These are phyloP conservation scores for Trichonephila inaurata DNA, from an alignment of 1,140 invertebrate species.

Conservation along the genomic window DNA sequence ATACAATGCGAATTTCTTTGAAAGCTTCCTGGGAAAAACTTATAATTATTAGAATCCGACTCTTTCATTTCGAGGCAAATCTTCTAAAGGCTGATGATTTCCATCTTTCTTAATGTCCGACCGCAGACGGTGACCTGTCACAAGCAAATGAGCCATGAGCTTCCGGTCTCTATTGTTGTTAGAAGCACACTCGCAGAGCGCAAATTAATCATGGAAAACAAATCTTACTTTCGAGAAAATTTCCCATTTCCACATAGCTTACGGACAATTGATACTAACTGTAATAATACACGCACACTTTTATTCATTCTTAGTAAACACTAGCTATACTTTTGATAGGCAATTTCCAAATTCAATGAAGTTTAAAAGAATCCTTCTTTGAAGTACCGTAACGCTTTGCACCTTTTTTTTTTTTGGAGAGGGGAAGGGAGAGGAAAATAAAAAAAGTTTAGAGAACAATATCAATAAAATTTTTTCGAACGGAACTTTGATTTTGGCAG, in stretches of 20 bases:
- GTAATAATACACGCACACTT: background rate
- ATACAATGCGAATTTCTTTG: background rate
- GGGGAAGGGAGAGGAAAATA: too few relatives aligned
- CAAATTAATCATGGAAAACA: conserved; percentile 50
- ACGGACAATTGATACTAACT: background rate
- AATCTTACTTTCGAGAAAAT: conserved; percentile 14
- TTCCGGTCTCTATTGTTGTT: conserved; percentile 64
- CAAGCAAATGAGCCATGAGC: conserved; percentile 64
- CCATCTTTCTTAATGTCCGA: conserved; percentile 46
- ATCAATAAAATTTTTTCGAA: too few relatives aligned
- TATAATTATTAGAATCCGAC: conserved; percentile 46
- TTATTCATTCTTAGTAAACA: too few relatives aligned
- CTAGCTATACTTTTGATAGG: too few relatives aligned
- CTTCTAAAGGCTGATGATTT: conserved; percentile 21
- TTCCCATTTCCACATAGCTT: background rate
- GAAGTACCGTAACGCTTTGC: too few relatives aligned
- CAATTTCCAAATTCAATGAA: too few relatives aligned
- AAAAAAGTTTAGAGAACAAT: too few relatives aligned
- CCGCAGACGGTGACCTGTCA: conserved; percentile 45
- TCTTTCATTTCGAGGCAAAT: conserved; percentile 57
- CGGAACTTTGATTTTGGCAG: too few relatives aligned
- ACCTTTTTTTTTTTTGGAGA: too few relatives aligned
- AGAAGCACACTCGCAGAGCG: background rate
- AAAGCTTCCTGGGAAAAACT: conserved; percentile 51
- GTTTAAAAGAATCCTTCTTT: too few relatives aligned